Conservation (phyloP, 2,888 invertebrate species). For the Thera obeliscata region DNA sequence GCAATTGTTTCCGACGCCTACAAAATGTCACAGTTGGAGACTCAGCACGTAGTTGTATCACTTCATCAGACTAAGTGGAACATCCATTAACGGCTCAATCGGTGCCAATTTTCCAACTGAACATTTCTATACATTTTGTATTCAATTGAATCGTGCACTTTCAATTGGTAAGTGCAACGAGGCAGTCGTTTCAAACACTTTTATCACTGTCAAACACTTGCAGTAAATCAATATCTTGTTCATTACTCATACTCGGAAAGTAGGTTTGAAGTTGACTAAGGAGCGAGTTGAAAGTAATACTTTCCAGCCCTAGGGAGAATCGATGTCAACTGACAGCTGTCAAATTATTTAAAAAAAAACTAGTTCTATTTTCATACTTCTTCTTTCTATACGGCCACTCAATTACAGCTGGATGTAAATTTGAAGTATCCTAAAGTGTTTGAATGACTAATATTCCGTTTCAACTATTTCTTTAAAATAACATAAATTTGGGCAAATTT, state of each 20-base stretch:
- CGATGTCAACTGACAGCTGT: no score
- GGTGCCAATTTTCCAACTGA: slow-evolving; percentile 24
- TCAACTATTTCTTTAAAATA: no score
- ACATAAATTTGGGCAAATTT: no score
- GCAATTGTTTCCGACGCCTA: not conserved
- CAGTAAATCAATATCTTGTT: not conserved
- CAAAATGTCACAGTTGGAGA: not conserved
- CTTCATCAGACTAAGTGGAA: slow-evolving; percentile 32
- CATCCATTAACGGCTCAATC: slow-evolving; percentile 25
- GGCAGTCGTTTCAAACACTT: slow-evolving; percentile 8
- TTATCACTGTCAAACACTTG: slow-evolving; percentile 1
- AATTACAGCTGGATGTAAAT: no score
- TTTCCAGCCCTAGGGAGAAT: no score
- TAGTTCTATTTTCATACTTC: no score
- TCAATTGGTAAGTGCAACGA: slow-evolving; percentile 8
- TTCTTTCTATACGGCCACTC: no score
- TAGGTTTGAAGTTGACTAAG: no score
- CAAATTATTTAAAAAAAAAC: no score
- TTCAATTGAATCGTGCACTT: slow-evolving; percentile 13
- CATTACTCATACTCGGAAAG: not conserved
- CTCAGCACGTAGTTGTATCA: slow-evolving; percentile 1
- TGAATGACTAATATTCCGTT: no score
- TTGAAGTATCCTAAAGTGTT: no score
- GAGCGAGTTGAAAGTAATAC: no score
- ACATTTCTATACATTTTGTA: slow-evolving; percentile 14